phyloP scores from a whole-genome alignment of 2,113 vertebrate genomes.

The Agapornis roseicollis region DNA sequence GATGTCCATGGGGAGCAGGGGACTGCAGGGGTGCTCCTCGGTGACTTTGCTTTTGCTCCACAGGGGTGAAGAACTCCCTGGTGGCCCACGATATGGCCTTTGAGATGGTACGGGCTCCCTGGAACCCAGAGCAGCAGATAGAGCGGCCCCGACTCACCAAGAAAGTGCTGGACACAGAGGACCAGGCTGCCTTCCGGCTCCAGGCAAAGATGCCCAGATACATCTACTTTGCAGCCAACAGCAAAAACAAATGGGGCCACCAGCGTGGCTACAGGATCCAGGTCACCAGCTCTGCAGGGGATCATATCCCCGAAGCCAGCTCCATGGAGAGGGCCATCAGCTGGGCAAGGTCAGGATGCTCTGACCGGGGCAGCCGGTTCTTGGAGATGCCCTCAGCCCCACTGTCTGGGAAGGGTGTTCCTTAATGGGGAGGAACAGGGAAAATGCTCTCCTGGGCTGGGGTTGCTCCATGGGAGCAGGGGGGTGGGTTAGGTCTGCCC shows the following conservation, averaged over 20 bases:
- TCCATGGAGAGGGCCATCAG: slow-evolving; percentile 86
- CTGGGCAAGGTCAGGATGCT: slow-evolving; percentile 88
- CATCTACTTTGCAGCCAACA: slow-evolving; percentile 85
- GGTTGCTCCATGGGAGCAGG: fast-evolving
- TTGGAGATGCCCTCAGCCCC: not conserved
- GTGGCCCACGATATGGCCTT: slow-evolving; percentile 87
- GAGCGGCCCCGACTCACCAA: slow-evolving; percentile 83
- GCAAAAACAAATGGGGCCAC: slow-evolving; percentile 89
- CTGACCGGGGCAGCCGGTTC: not conserved
- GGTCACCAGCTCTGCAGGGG: slow-evolving; percentile 81
- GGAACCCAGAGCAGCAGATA: slow-evolving; percentile 75
- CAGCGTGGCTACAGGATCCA: slow-evolving; percentile 88
- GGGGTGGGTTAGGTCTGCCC: not conserved
- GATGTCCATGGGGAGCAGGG: not conserved
- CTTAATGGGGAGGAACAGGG: not conserved
- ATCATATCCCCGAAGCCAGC: slow-evolving; percentile 83
- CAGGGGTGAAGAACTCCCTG: slow-evolving; percentile 86
- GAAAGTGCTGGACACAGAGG: slow-evolving; percentile 82
- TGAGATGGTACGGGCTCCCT: slow-evolving; percentile 77
- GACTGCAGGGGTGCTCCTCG: not conserved
- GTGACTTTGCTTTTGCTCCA: not conserved
- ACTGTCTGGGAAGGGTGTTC: not conserved
- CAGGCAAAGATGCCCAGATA: slow-evolving; percentile 81
- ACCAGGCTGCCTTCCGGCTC: slow-evolving; percentile 82
- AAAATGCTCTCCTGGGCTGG: not conserved